Evolutionary conservation across 2,888 invertebrate species (phyloP), one percentile per base, ranked within the genome.

Genomic region (Heliconius ismenius): DNA sequence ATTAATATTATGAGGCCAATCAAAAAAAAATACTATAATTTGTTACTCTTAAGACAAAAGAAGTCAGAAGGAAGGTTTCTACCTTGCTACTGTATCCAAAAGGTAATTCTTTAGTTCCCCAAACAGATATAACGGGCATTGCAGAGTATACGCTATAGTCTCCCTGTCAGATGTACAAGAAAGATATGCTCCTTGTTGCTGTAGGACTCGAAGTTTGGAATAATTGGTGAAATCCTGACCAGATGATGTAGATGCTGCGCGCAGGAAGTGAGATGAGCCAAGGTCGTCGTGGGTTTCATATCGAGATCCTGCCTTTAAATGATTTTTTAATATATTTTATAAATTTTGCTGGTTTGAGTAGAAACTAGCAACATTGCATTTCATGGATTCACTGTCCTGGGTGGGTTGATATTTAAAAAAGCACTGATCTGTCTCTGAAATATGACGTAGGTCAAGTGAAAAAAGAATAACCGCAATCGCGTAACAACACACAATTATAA

Each of bases 261-360:
- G 95, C 32, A 99, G 87, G 83, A 97, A 93, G 91, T 99, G 98
- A 3, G 96, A 93, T 0, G 96, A 95, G 28, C 99, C 99, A 78
- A 96, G 92, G 77, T 96, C 96, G 1, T 96, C 96, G 32, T 95
- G 95, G 0, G 91, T 91, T 91, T 99, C 99, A 89, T 97, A 96
- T 21, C 99, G 96, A 15, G 98, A 95, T 21, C 99, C 99, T 84
- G 96, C 97, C 88, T 98, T 96, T 81, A 65, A 76, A n/a, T 11
- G 21, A 24, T 7, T 54, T 0, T 21, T 21, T 21, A 21, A 7
- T 0, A 54, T 54, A 54, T 54, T 21, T 21, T 54, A 54, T 21
- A 54, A 54, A 21, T 54, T 54, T 54, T 21, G 28, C n/a, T 24
- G 18, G 18, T n/a, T 54, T 15, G 68, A 43, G 0, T 4, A 15